Percentiles rank a stretch among this genome's conserved stretches.
These are phyloP conservation scores for Hofmannophila pseudospretella DNA, from an alignment of 2,888 invertebrate species.

Conservation along the genomic window DNA sequence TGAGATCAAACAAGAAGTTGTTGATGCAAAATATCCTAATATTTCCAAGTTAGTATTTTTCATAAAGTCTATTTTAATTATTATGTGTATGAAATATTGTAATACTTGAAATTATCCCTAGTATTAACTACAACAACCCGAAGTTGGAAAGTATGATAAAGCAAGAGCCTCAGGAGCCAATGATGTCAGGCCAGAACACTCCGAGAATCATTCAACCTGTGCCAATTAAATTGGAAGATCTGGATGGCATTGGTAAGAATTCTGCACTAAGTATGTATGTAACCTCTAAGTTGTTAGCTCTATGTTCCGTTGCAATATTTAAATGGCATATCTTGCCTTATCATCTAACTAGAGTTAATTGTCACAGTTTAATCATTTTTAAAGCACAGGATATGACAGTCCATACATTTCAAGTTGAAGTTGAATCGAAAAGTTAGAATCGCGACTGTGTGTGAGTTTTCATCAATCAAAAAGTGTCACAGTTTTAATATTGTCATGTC, in stretches of 20 bases:
- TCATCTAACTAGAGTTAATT: too few relatives aligned
- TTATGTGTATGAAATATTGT: not conserved
- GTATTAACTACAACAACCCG: constrained; percentile 42
- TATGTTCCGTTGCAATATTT: too few relatives aligned
- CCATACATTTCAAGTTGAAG: too few relatives aligned
- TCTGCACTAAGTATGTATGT: too few relatives aligned
- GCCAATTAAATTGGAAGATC: constrained; percentile 68
- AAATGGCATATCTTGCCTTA: too few relatives aligned
- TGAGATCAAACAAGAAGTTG: constrained; percentile 59
- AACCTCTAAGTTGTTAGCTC: too few relatives aligned
- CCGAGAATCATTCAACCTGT: constrained; percentile 50
- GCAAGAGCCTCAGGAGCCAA: constrained; percentile 54
- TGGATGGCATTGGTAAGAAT: constrained; percentile 66
- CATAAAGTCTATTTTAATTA: not conserved
- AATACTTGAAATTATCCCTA: constrained; percentile 13
- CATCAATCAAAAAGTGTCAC: too few relatives aligned
- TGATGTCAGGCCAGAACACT: constrained; percentile 30
- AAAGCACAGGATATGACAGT: too few relatives aligned
- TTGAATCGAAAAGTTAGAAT: too few relatives aligned
- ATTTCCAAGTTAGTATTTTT: constrained; percentile 40
- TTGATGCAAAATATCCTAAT: constrained; percentile 45
- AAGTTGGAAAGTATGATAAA: constrained; percentile 50
- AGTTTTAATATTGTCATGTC: too few relatives aligned
- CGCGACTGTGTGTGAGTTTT: too few relatives aligned
- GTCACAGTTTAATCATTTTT: too few relatives aligned